A percentile compares a stretch with the other conserved stretches of the same genome.
Conservation (phyloP, 2,113 vertebrate species). For the Lontra canadensis region DNA sequence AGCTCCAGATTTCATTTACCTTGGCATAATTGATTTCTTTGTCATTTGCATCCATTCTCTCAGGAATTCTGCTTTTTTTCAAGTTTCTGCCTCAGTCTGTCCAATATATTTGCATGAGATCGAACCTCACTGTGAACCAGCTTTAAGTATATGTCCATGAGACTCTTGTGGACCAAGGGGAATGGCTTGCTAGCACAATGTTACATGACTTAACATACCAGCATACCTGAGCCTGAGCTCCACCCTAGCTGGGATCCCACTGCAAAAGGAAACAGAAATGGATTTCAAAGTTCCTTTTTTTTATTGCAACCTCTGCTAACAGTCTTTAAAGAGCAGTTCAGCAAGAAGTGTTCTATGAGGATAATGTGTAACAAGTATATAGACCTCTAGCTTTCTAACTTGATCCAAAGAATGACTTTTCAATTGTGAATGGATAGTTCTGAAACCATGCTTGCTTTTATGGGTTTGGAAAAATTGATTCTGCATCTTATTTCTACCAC, state of each 20-base stretch:
- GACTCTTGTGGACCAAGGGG: background rate
- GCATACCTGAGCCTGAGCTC: background rate
- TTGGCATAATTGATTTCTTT: background rate
- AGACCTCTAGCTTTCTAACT: background rate
- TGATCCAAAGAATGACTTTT: background rate
- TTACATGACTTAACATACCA: background rate
- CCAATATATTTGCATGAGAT: background rate
- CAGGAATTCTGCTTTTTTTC: background rate
- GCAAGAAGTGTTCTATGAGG: background rate
- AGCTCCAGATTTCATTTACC: background rate
- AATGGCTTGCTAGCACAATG: background rate
- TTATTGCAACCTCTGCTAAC: background rate
- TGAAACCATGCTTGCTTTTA: background rate
- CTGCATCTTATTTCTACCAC: background rate
- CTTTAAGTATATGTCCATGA: background rate
- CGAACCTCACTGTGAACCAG: background rate
- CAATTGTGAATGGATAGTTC: background rate
- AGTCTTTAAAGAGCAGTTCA: background rate
- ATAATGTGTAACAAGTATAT: background rate
- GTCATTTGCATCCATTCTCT: background rate
- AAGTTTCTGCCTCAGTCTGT: background rate
- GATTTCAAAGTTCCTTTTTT: slow-evolving; percentile 28
- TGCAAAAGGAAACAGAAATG: background rate
- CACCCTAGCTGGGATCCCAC: background rate
- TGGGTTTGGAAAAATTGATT: background rate